phyloP scores from a whole-genome alignment of 2,888 invertebrate species.

The Notocelia uddmanniana region DNA sequence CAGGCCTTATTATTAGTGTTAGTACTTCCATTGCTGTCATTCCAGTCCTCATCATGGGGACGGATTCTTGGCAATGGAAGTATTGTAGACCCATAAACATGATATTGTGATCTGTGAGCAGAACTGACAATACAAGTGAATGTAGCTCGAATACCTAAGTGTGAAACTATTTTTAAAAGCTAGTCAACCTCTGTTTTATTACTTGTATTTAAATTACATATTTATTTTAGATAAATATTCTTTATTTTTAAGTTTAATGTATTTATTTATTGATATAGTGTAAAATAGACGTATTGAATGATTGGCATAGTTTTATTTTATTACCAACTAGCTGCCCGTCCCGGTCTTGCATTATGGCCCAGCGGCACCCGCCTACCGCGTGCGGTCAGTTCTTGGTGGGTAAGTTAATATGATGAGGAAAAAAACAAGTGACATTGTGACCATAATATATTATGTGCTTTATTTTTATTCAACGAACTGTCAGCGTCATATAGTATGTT shows the following conservation, averaged over 20 bases:
- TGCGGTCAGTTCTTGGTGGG: too few relatives aligned
- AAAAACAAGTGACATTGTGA: too few relatives aligned
- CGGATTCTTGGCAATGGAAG: conserved; percentile 8
- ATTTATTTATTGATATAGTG: conserved; percentile 69
- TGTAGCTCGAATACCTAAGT: conserved; percentile 32
- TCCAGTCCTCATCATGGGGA: background rate
- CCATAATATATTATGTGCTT: conserved; percentile 11
- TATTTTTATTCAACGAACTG: conserved; percentile 22
- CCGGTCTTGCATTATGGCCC: too few relatives aligned
- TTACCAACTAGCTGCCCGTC: too few relatives aligned
- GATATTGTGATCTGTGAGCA: conserved; percentile 38
- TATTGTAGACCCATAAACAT: conserved; percentile 10
- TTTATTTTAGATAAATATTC: conserved; percentile 56
- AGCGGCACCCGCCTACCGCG: too few relatives aligned
- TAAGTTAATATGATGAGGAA: too few relatives aligned
- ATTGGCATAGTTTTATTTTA: conserved; percentile 51
- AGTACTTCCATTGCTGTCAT: conserved; percentile 7
- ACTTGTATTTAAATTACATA: conserved; percentile 55
- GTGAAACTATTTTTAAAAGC: conserved; percentile 57
- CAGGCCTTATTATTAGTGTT: conserved; percentile 31
- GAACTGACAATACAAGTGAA: conserved; percentile 46
- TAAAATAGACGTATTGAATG: conserved; percentile 67
- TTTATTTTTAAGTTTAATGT: conserved; percentile 58
- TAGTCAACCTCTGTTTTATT: conserved; percentile 67
- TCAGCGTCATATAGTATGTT: too few relatives aligned